Conservation (phyloP, 1,140 invertebrate species). For the Tetramorium simillimum region DNA sequence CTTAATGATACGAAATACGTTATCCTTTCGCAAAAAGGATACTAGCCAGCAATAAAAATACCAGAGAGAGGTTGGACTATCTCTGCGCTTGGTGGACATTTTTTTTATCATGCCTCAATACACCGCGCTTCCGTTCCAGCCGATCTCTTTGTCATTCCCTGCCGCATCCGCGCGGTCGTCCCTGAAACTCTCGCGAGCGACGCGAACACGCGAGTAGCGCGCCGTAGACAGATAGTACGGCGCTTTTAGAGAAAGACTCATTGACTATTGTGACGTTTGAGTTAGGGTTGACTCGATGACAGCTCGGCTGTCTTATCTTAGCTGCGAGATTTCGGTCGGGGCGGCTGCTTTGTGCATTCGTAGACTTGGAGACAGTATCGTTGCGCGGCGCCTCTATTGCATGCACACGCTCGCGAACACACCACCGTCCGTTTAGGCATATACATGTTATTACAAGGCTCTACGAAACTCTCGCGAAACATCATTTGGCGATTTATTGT, state of each 20-base stretch:
- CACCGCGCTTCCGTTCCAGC: slow-evolving; percentile 1
- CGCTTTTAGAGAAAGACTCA: slow-evolving; percentile 51
- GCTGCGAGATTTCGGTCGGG: slow-evolving; percentile 72
- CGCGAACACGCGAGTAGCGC: slow-evolving; percentile 20
- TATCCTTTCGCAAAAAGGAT: background rate
- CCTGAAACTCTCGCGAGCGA: slow-evolving; percentile 38
- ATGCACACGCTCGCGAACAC: slow-evolving; percentile 4
- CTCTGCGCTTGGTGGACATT: too few relatives aligned
- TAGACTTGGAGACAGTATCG: slow-evolving; percentile 73
- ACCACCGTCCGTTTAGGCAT: background rate
- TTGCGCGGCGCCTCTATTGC: slow-evolving; percentile 4
- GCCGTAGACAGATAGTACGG: slow-evolving; percentile 40
- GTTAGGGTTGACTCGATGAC: slow-evolving; percentile 79
- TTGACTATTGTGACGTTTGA: slow-evolving; percentile 78
- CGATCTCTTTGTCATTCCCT: slow-evolving; percentile 7
- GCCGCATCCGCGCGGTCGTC: slow-evolving; percentile 7
- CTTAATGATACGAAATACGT: background rate
- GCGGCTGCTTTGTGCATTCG: slow-evolving; percentile 38
- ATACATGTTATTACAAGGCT: background rate
- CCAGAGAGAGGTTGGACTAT: background rate
- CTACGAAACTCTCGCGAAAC: slow-evolving; percentile 25
- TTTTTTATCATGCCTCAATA: slow-evolving; percentile 6
- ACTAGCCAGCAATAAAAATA: background rate
- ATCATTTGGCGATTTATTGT: slow-evolving; percentile 17
- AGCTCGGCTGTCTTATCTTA: slow-evolving; percentile 74